Evolutionary conservation across 2,888 invertebrate genomes (phyloP), one percentile per base, ranked within the genome.

Genomic region (Melipona bicolor): DNA sequence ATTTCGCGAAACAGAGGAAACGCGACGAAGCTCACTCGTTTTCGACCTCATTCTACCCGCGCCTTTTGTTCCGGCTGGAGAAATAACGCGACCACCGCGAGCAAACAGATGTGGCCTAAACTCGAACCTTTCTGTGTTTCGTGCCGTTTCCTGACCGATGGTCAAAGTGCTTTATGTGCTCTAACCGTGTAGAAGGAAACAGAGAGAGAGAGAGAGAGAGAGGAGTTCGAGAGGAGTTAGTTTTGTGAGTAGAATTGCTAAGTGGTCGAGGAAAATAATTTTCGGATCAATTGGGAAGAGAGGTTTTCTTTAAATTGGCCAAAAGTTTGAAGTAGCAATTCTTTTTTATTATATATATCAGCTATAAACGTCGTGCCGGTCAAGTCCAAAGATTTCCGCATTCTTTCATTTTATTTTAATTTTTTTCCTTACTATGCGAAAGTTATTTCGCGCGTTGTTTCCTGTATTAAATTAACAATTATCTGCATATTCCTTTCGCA

Each of bases 31-130:
- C 81, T 78, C 49, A 24, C 49, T 54, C 67, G 79, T 59, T 43
- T 43, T 17, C 68, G 56, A n/a, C 24, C 70, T 67, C 69, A 73
- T 65, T 79, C 68, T 74, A 69, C 52, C 73, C 59, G 50, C 52
- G 49, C 36, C 79, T 82, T 82, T 71, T 82, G 82, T 80, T 43
- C 64, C 52, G 68, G 72, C 32, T 68, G 69, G 32, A 64, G 74
- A 61, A 80, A 79, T 80, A 80, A 80, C 78, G 36, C 68, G 52
- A 71, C 61, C 27, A 32, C 61, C 27, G n/a, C 11, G 72, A 64
- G 59, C 68, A 81, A 78, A 81, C 67, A 72, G 54, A 62, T 32
- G 68, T 24, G 78, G 71, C 17, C 59, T 65, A 9, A 21, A 52
- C 43, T 67, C 59, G 56, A 71, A 52, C 68, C 17, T 9, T 32